Percentiles rank a stretch among this genome's conserved stretches.
These are phyloP conservation scores for Proterorhinus semilunaris DNA, from an alignment of 2,113 vertebrate genomes.

Conservation along the genomic window DNA sequence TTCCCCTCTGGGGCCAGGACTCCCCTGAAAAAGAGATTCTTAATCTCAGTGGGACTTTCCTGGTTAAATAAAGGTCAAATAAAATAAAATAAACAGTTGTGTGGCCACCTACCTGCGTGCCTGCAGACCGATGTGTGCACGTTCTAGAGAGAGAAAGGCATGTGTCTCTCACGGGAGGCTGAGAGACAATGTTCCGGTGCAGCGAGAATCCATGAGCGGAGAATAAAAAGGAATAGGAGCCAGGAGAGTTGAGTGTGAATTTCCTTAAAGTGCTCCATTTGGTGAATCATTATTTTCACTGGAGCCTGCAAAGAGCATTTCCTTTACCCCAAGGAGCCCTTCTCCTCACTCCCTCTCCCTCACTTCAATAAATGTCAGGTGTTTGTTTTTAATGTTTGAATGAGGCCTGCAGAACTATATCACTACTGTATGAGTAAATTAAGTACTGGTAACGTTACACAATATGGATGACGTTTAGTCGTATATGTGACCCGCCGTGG, in stretches of 20 bases:
- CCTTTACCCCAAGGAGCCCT: constrained; percentile 64
- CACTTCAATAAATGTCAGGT: constrained; percentile 40
- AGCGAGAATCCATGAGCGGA: constrained; percentile 40
- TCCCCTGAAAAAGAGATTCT: too few relatives aligned
- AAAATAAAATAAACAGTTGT: too few relatives aligned
- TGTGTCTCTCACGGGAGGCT: constrained; percentile 52
- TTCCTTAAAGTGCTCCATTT: constrained; percentile 77
- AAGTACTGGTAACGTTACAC: too few relatives aligned
- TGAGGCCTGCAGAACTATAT: constrained; percentile 2
- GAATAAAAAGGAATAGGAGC: constrained; percentile 51
- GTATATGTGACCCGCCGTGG: too few relatives aligned
- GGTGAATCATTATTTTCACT: constrained; percentile 79
- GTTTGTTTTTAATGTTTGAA: constrained; percentile 43
- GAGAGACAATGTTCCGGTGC: constrained; percentile 61
- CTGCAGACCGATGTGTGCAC: constrained; percentile 1
- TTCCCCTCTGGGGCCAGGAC: too few relatives aligned
- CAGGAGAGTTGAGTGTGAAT: constrained; percentile 75
- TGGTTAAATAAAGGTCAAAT: too few relatives aligned
- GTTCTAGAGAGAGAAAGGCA: constrained; percentile 20
- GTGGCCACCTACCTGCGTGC: constrained; percentile 26
- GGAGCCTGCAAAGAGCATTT: constrained; percentile 75
- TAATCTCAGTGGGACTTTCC: too few relatives aligned
- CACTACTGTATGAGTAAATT: not conserved
- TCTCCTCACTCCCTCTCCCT: constrained; percentile 27
- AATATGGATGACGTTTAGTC: too few relatives aligned